Evolutionary conservation across 2,888 invertebrate genomes (phyloP).

Genomic region (Dryobotodes eremita): DNA sequence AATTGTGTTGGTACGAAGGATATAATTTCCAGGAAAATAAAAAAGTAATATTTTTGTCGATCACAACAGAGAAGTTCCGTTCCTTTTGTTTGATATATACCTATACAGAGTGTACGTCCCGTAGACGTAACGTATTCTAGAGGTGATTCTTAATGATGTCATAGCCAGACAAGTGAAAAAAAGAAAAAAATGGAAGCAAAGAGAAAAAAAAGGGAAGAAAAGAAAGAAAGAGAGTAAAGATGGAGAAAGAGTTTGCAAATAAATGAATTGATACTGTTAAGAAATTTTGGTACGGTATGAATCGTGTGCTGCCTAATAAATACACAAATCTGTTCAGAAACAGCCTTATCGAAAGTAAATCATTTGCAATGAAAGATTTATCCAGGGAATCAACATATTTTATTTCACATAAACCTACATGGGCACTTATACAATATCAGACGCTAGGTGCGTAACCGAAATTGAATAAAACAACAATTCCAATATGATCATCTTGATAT

Average conservation of each 20-base stretch:
- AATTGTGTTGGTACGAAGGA: not conserved
- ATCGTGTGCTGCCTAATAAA: not conserved
- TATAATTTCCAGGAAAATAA: not conserved
- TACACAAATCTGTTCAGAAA: not conserved
- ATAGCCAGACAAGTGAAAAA: too few relatives aligned
- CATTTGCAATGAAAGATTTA: not conserved
- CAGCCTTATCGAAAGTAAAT: not conserved
- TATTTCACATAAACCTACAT: not conserved
- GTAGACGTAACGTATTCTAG: not conserved
- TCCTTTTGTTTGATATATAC: too few relatives aligned
- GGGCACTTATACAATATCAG: not conserved
- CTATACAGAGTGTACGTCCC: not conserved
- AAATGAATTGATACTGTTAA: not conserved
- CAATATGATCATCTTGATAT: conserved; percentile 19
- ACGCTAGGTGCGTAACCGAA: not conserved
- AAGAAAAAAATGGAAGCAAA: too few relatives aligned
- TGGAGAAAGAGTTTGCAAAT: too few relatives aligned
- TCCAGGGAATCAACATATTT: not conserved
- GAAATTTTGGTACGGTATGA: not conserved
- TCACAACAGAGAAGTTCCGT: not conserved
- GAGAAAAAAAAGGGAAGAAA: too few relatives aligned
- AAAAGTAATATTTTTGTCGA: not conserved
- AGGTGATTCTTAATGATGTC: too few relatives aligned
- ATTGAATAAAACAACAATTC: not conserved
- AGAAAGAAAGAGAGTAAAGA: too few relatives aligned